Percentiles rank a stretch among this genome's conserved stretches.
These are phyloP conservation scores for Cromileptes altivelis DNA, from an alignment of 2,113 vertebrate genomes.

Conservation along the genomic window DNA sequence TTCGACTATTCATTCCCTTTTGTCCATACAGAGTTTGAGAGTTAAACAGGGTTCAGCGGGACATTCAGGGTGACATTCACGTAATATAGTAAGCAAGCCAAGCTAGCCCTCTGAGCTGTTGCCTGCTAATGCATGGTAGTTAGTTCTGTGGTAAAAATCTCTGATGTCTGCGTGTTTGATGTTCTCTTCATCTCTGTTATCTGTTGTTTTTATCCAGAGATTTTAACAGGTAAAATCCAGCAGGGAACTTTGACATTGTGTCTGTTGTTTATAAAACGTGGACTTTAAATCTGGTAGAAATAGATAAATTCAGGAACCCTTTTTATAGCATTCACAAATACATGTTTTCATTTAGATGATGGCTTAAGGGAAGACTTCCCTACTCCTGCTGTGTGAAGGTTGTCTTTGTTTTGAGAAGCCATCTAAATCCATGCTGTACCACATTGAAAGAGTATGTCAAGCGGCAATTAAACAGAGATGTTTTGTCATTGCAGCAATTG, in stretches of 20 bases:
- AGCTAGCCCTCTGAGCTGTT: too few relatives aligned
- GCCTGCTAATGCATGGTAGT: not conserved
- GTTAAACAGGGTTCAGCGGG: too few relatives aligned
- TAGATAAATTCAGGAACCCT: not conserved
- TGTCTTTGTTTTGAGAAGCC: constrained; percentile 38
- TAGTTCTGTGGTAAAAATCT: not conserved
- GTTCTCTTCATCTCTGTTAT: not conserved
- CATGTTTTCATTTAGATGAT: constrained; percentile 27
- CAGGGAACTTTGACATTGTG: not conserved
- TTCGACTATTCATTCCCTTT: too few relatives aligned
- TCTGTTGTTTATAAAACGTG: not conserved
- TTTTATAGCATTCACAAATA: constrained; percentile 39
- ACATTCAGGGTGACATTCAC: too few relatives aligned
- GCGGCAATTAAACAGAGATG: constrained; percentile 18
- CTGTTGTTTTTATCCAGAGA: not conserved
- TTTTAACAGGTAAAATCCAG: not conserved
- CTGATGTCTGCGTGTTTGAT: not conserved
- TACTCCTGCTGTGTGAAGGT: constrained; percentile 26
- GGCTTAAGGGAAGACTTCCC: constrained; percentile 36
- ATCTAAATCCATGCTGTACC: constrained; percentile 68
- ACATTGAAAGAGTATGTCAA: constrained; percentile 40
- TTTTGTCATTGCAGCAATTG: constrained; percentile 21
- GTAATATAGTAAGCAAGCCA: too few relatives aligned
- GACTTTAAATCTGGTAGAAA: not conserved
- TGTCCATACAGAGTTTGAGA: too few relatives aligned